A percentile compares a stretch with the other conserved stretches of the same genome.
Conservation (phyloP, 2,888 invertebrate species). For the Hyles lineata region DNA sequence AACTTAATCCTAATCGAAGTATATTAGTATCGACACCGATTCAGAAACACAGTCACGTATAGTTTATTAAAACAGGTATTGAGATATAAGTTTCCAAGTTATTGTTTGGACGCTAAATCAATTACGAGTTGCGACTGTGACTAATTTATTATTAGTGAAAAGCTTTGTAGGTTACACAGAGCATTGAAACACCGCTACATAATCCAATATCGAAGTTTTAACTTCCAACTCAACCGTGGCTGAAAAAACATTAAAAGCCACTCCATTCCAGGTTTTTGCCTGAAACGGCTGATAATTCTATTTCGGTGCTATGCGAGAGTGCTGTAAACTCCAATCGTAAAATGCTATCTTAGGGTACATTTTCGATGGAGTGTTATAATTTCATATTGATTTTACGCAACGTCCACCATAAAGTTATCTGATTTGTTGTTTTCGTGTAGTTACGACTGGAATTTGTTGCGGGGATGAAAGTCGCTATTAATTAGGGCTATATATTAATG, state of each 20-base stretch:
- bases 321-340: constrained; percentile 53
- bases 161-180: constrained; percentile 3
- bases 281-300: constrained; percentile 67
- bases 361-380: background rate
- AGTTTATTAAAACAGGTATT: constrained; percentile 19
- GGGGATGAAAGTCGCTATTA: no score
- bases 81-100: constrained; percentile 21
- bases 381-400: background rate
- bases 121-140: constrained; percentile 4
- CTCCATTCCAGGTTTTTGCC: constrained; percentile 59
- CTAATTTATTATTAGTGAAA: constrained; percentile 18
- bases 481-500: no score
- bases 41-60: constrained; percentile 22
- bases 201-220: constrained; percentile 52
- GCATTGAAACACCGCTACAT: constrained; percentile 43
- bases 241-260: constrained; percentile 64
- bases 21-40: background rate
- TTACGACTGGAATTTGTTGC: no score
- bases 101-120: constrained; percentile 20
- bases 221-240: constrained; percentile 50
- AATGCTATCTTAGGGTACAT: constrained; percentile 42
- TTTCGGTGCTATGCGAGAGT: constrained; percentile 57
- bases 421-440: no score
- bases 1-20: constrained; percentile 5
- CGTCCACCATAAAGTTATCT: no score